Evolutionary conservation across 2,113 vertebrate species (phyloP), one percentile per base, ranked within the genome.

Genomic region (Silurus meridionalis): DNA sequence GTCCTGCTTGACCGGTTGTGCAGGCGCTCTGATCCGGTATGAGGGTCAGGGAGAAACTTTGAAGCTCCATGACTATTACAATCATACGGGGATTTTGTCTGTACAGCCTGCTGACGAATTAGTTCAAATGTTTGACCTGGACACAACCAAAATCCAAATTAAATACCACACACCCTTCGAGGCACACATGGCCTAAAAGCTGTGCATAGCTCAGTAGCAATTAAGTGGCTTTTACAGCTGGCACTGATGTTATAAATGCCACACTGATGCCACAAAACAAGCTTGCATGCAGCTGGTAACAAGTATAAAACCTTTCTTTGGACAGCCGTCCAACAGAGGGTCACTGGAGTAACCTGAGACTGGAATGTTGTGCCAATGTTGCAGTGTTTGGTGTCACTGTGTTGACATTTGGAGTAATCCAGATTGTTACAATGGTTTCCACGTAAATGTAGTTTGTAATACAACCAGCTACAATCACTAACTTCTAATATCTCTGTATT

Each of bases 221-320:
- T 74, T 48, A 74, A 74, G 25, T 23, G 21, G 61, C 67, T 72
- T 37, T 84, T 60, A 84, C 83, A 74, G 21, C 55, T 37, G 58
- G 17, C 83, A 50, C 55, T 48, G 67, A 72, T 58, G 83, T 84
- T 37, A 60, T 6, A 74, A 60, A 74, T 84, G 67, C 83, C 69
- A 84, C 83, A 60, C 14, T 52, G n/a, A 48, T 61, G 46, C 21
- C 17, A 82, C 37, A 58, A 60, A 61, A 61, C 5, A 61, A 46
- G 78, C 28, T 60, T 0, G 5, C 6, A 1, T 0, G 4, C 17
- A 46, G 9, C 19, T 46, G 21, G 19, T 11, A 80, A 57, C 4
- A 46, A 80, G 17, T 60, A 80, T 17, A 60, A 80, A 80, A 17
- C 28, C 23, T 61, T 61, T 11, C 14, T 75, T 21, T 2, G 23